Percentiles rank a stretch among this genome's conserved stretches.
Conservation (phyloP, 2,888 invertebrate genomes). For the Temnothorax rugatulus region DNA sequence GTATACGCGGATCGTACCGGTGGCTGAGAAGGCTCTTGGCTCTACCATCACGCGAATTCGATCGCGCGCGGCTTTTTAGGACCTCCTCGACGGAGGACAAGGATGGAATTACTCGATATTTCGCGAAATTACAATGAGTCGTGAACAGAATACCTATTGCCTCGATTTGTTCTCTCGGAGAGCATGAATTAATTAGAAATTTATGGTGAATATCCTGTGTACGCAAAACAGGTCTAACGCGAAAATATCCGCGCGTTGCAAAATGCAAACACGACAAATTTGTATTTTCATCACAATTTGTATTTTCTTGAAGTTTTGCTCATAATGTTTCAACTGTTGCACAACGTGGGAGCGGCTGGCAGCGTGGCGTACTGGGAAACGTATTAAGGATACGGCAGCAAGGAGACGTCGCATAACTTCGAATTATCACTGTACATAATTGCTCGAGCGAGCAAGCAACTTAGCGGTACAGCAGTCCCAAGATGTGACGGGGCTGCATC, state of each 20-base stretch:
- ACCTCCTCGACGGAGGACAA: slow-evolving; percentile 14
- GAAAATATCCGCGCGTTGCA: not conserved
- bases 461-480: slow-evolving; percentile 43
- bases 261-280: not conserved
- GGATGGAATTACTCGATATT: slow-evolving; percentile 6
- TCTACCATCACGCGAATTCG: slow-evolving; percentile 39
- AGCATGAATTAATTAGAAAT: not conserved
- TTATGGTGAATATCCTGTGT: not conserved
- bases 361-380: slow-evolving; percentile 1
- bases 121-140: slow-evolving; percentile 7
- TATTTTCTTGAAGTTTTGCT: not conserved
- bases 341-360: slow-evolving; percentile 27
- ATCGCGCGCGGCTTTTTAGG: slow-evolving; percentile 30
- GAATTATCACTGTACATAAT: slow-evolving; percentile 50
- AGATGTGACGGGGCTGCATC: slow-evolving; percentile 27
- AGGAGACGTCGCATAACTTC: slow-evolving; percentile 34
- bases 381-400: slow-evolving; percentile 18
- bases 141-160: not conserved
- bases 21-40: not conserved
- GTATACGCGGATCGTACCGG: slow-evolving; percentile 22
- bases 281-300: not conserved
- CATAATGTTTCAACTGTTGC: slow-evolving; percentile 7
- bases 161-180: not conserved
- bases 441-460: slow-evolving; percentile 26
- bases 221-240: not conserved